Evolutionary conservation across 2,113 vertebrate genomes (phyloP), one percentile per base, ranked within the genome.

Genomic region (Periophthalmodon schlosseri): DNA sequence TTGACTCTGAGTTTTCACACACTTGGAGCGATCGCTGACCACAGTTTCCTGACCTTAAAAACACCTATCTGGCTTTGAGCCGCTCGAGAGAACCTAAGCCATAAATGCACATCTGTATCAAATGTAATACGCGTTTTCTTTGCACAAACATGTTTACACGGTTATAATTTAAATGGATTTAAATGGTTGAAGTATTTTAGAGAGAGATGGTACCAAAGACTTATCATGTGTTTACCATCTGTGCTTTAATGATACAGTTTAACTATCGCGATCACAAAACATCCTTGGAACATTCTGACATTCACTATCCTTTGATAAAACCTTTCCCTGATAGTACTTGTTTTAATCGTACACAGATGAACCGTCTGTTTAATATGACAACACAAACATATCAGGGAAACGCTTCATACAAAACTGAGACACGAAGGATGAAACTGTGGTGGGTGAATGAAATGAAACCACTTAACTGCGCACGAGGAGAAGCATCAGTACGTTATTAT

Each of bases 21-120:
- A 58, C 52, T 68, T 21, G 56, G 54, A 24, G 16, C 3, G 12
- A 24, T 56, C 28, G 1, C 11, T 11, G 9, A 2, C 52, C 54
- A 50, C 0, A 23, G 52, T 75, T 84, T 77, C 78, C 73, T 75
- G 60, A 64, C 54, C 88, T 87, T 64, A 70, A 70, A 65, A 87
- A 84, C 16, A 39, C n/a, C 33, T 58, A 23, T 21, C 46, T 56
- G 58, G 2, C 10, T 61, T 49, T 72, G 11, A 63, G 73, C 66
- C 18, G 18, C 13, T 52, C 39, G n/a, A 33, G 21, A 63, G 65
- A 47, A 34, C 18, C 24, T 4, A n/a, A 49, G 63, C 46, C 15
- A 5, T 28, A 50, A 18, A 49, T 20, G 24, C 23, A 61, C 58
- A 15, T 60, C 21, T 13, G 24, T 28, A 14, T 33, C 14, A 11